These are phyloP conservation scores for Eristalis pertinax DNA, from an alignment of 2,888 invertebrate genomes.

Conservation along the genomic window DNA sequence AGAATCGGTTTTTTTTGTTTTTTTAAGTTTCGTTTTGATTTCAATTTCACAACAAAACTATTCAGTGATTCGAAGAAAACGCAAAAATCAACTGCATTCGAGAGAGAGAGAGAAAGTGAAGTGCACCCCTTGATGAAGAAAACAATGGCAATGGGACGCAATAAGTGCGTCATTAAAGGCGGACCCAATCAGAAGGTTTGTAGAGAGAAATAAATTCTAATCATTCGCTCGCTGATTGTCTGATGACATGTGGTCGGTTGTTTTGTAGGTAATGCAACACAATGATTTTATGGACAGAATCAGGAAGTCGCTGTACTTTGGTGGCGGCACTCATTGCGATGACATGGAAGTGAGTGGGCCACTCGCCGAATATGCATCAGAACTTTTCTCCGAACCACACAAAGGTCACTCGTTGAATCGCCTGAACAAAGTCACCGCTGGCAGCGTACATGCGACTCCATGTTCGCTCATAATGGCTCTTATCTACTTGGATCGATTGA, in stretches of 20 bases:
- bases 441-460: slow-evolving; percentile 91
- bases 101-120: too few species aligned
- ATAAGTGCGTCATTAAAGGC: slow-evolving; percentile 77
- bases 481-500: slow-evolving; percentile 95
- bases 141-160: slow-evolving; percentile 76
- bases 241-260: neutral
- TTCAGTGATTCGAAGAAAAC: neutral
- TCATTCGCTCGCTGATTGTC: neutral
- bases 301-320: slow-evolving; percentile 94
- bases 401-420: slow-evolving; percentile 89
- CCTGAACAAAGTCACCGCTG: slow-evolving; percentile 89
- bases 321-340: slow-evolving; percentile 90
- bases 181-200: slow-evolving; percentile 72
- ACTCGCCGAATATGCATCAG: slow-evolving; percentile 90
- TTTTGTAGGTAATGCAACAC: slow-evolving; percentile 82
- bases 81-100: slow-evolving; percentile 10
- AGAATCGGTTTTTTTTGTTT: slow-evolving; percentile 35
- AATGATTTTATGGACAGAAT: slow-evolving; percentile 91
- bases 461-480: slow-evolving; percentile 96
- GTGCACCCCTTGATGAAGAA: slow-evolving; percentile 22
- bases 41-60: slow-evolving; percentile 3
- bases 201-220: neutral
- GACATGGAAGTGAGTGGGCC: slow-evolving; percentile 87
- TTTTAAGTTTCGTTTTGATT: slow-evolving; percentile 25
- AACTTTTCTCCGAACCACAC: slow-evolving; percentile 90